Evolutionary conservation across 2,797 vertebrate species (phyloP), one percentile per base, ranked within the genome.

Genomic region (Garrulus glandarius): DNA sequence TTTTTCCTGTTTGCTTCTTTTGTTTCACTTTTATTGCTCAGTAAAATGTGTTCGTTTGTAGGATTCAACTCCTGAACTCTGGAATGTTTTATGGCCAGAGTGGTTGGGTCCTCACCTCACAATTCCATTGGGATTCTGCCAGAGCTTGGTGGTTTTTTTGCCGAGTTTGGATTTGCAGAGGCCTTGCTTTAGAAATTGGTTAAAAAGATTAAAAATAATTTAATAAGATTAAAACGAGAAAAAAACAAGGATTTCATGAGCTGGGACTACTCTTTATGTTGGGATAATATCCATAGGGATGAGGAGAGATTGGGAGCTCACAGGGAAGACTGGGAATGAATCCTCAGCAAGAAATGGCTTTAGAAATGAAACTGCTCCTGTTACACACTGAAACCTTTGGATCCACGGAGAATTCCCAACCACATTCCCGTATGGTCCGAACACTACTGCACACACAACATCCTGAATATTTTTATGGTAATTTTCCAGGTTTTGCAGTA

Each of bases 371-470:
- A 15, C 22, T 55, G 37, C 18, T 90, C 20, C 46, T 8, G 5
- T 37, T 21, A 1, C 3, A 15, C 10, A 4, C 8, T 4, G 4
- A 26, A 46, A 44, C 11, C 6, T 49, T 30, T 8, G 56, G 24
- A 36, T 81, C 27, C n/a, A 2, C 5, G 23, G 30, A n/a, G 17
- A 39, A 30, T 22, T 86, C 43, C 63, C 14, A 10, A 5, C 1
- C 10, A 0, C 14, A 19, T 59, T 87, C 61, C 57, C 18, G 3
- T 8, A 3, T 5, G 17, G 5, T 15, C 36, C 12, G 30, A 30
- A 15, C 16, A 11, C 13, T 4, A 3, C 4, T 0, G 0, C 34
- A 24, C 16, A 4, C 10, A 10, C 3, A 0, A n/a, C 11, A 72
- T 0, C 5, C 11, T 26, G 14, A 13, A 19, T 34, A 13, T 49